Evolutionary conservation across 2,113 vertebrate species (phyloP), one percentile per base, ranked within the genome.

Genomic region (Psittacara wagleri): DNA sequence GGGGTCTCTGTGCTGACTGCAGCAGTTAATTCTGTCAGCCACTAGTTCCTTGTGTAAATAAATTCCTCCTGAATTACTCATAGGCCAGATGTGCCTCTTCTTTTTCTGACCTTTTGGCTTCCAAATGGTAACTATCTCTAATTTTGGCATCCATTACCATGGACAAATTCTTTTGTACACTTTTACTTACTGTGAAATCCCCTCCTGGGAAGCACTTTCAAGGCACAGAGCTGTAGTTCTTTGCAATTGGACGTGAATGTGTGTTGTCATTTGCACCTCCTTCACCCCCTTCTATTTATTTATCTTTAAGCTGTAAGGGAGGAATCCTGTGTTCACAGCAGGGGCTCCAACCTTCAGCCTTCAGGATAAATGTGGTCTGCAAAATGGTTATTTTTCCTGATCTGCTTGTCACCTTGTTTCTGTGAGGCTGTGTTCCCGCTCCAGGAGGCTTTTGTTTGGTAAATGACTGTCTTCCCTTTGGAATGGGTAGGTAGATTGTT

Each of bases 11-110:
- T 92, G 72, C 88, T 96, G 81, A 92, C 83, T 92, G 68, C 77
- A 89, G 83, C 90, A 92, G 41, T 93, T 96, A 49, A 37, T 88
- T 91, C 87, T 61, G 46, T 91, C 89, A 91, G 55, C 61, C 33
- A 15, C 69, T 91, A 27, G 4, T 63, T 86, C 88, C 84, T 88
- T 92, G 43, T 92, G 52, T 96, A 97, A 97, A 93, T 91, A 93
- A 84, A 96, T 97, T 96, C 85, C 64, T 93, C 77, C 28, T 28
- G 35, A 94, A 67, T 96, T 95, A 89, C 73, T 95, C 96, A 93
- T 20, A 83, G 62, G 54, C 93, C 92, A 97, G 90, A 95, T 96
- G 92, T 93, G 93, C 76, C 73, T 95, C 77, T 90, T 93, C 88
- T 95, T 69, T 80, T 78, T 80, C 70, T 96, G 89, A 96, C 89